These are phyloP conservation scores for Eurystomus gularis DNA, from an alignment of 2,113 vertebrate genomes.

Conservation along the genomic window DNA sequence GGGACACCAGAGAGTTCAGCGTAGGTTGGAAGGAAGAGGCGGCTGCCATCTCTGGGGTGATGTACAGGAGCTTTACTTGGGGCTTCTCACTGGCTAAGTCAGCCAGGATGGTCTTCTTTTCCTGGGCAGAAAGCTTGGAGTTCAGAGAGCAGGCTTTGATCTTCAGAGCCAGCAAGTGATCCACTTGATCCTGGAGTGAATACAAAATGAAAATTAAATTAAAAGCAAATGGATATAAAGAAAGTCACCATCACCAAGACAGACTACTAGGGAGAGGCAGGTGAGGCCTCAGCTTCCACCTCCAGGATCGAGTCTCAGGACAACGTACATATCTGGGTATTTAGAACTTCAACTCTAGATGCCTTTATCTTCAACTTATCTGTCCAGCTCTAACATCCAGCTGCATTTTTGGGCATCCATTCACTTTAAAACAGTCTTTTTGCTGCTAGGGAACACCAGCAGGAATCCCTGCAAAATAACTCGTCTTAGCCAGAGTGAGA, in stretches of 20 bases:
- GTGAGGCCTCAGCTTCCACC: neutral
- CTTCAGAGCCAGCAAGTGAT: conserved; percentile 85
- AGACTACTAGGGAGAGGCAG: neutral
- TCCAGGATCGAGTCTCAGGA: neutral
- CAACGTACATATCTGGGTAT: neutral
- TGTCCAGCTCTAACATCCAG: neutral
- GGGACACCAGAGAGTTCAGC: conserved; percentile 81
- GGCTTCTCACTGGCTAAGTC: conserved; percentile 86
- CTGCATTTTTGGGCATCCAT: neutral
- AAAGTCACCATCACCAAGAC: neutral
- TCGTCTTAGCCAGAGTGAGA: neutral
- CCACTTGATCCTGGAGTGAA: conserved; percentile 87
- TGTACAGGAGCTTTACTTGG: conserved; percentile 88
- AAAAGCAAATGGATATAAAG: neutral
- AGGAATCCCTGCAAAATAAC: neutral
- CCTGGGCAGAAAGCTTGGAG: conserved; percentile 85
- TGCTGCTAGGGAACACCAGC: neutral
- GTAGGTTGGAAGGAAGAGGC: conserved; percentile 88
- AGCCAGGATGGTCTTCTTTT: conserved; percentile 83
- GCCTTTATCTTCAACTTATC: neutral
- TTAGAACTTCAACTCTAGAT: neutral
- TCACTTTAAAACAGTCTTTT: neutral
- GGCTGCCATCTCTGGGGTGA: conserved; percentile 95
- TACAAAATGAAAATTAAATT: neutral
- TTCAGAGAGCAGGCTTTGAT: conserved; percentile 89